phyloP scores from a whole-genome alignment of 2,113 vertebrate genomes.

The Rutilus rutilus region DNA sequence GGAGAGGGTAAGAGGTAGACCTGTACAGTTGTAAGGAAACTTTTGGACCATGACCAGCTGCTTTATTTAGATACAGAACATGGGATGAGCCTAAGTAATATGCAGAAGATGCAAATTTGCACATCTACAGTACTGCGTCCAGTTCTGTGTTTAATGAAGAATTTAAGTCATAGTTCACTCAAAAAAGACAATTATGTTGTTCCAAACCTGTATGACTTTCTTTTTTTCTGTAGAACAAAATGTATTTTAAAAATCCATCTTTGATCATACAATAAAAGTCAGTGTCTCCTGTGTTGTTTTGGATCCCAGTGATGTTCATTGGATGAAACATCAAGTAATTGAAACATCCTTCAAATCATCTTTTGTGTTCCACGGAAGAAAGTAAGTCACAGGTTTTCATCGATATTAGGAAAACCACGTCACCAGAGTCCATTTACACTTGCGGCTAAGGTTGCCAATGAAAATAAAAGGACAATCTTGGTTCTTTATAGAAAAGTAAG shows the following conservation, averaged over 20 bases:
- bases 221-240: too few relatives aligned
- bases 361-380: neutral
- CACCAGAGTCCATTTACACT: neutral
- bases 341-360: neutral
- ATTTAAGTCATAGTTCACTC: too few relatives aligned
- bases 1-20: neutral
- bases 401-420: neutral
- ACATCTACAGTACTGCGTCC: neutral
- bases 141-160: neutral
- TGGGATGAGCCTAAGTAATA: neutral
- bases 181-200: neutral
- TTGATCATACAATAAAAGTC: neutral
- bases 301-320: neutral
- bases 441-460: neutral
- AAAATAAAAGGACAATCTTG: too few relatives aligned
- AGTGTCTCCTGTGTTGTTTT: neutral
- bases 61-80: constrained; percentile 25
- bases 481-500: too few relatives aligned
- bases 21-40: constrained; percentile 9
- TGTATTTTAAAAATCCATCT: too few relatives aligned
- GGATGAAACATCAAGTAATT: neutral
- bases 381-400: neutral
- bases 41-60: neutral
- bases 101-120: neutral
- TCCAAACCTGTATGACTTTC: neutral